phyloP scores from a whole-genome alignment of 2,888 invertebrate species.

The Podabrus alpinus region DNA sequence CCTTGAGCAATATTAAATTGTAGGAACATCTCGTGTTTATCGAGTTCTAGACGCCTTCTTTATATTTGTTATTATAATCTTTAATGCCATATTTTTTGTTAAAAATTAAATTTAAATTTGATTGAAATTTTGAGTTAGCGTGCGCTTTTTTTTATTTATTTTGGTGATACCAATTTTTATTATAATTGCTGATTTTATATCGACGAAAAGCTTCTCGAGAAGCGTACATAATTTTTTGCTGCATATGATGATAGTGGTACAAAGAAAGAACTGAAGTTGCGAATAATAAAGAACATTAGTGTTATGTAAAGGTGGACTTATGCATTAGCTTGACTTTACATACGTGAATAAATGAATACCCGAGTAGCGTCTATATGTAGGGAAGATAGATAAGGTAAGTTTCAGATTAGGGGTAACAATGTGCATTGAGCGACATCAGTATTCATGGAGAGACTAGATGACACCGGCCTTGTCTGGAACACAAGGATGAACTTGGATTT shows the following conservation, averaged over 20 bases:
- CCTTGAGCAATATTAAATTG: conserved; percentile 42
- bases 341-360: conserved; percentile 31
- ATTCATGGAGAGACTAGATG: conserved; percentile 33
- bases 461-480: conserved; percentile 34
- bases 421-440: conserved; percentile 34
- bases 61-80: conserved; percentile 35
- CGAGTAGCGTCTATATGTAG: conserved; percentile 26
- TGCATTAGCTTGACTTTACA: conserved; percentile 29
- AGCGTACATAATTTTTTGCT: background rate
- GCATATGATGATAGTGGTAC: background rate
- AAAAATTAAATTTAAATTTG: conserved; percentile 2
- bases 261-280: background rate
- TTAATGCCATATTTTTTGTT: conserved; percentile 10
- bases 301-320: conserved; percentile 16
- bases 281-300: background rate
- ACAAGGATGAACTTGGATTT: conserved; percentile 35
- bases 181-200: background rate
- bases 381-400: conserved; percentile 29
- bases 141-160: background rate
- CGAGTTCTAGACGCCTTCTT: conserved; percentile 41
- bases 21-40: conserved; percentile 43
- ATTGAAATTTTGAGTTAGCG: background rate
- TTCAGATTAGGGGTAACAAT: conserved; percentile 33
- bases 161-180: background rate
- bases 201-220: background rate